Conservation (phyloP, 2,888 invertebrate species). For the Serripes groenlandicus region DNA sequence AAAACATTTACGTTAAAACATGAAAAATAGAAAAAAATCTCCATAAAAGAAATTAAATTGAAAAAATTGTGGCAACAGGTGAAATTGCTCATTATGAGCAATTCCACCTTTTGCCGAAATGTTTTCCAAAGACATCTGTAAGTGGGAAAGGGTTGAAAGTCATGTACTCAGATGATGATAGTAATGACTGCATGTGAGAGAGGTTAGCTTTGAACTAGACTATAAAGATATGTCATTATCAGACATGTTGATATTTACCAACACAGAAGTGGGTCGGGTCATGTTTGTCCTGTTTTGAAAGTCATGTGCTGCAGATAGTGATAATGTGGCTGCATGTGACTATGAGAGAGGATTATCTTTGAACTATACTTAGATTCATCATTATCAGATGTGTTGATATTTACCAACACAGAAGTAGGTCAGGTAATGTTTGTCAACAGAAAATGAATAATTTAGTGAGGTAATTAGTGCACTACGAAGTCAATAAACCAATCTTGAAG, state of each 20-base stretch:
- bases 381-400: no score
- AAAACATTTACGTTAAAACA: no score
- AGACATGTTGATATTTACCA: no score
- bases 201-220: background rate
- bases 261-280: no score
- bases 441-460: conserved; percentile 21
- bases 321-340: no score
- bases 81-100: background rate
- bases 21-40: no score
- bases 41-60: no score
- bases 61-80: background rate
- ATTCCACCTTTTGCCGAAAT: background rate
- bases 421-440: conserved; percentile 20
- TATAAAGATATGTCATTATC: no score
- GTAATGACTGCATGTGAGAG: background rate
- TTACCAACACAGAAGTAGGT: background rate
- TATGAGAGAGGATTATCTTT: no score
- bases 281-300: no score
- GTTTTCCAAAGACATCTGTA: background rate
- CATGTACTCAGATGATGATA: background rate
- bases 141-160: background rate
- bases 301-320: no score
- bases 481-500: conserved; percentile 14
- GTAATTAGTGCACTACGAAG: conserved; percentile 5
- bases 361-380: no score